Evolutionary conservation across 2,113 vertebrate genomes (phyloP).

Genomic region (Myiozetetes cayanensis): DNA sequence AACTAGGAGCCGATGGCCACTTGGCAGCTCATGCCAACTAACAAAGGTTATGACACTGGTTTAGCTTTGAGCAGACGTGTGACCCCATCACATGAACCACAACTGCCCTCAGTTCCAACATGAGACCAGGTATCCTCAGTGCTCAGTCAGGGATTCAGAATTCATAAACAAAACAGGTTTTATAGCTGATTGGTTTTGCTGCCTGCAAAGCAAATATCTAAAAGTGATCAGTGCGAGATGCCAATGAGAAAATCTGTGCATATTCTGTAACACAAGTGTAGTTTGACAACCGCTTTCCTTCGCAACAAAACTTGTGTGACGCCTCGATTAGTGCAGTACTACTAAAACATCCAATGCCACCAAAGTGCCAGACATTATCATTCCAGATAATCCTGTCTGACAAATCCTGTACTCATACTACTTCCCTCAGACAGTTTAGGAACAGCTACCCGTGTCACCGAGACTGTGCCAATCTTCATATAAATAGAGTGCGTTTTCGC

Average conservation of each 20-base stretch:
- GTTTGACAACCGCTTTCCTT: neutral
- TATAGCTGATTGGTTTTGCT: neutral
- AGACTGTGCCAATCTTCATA: neutral
- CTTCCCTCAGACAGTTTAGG: neutral
- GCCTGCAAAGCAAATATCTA: neutral
- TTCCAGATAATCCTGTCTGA: slow-evolving; percentile 1
- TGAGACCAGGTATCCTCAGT: neutral
- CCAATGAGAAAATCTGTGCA: neutral
- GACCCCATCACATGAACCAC: slow-evolving; percentile 45
- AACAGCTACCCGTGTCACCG: neutral
- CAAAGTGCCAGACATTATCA: neutral
- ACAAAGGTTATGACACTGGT: neutral
- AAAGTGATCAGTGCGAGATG: neutral
- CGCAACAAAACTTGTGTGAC: neutral
- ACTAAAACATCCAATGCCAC: neutral
- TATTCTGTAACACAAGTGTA: neutral
- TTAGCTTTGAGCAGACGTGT: neutral
- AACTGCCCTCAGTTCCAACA: neutral
- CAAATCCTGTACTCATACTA: neutral
- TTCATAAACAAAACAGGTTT: neutral
- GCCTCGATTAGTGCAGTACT: neutral
- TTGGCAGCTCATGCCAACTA: neutral
- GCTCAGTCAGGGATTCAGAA: neutral
- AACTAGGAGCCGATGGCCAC: neutral
- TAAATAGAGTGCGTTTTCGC: neutral